Base-by-base conservation (phyloP, 2,888 invertebrate genomes). In the Rhagonycha lutea region DNA sequence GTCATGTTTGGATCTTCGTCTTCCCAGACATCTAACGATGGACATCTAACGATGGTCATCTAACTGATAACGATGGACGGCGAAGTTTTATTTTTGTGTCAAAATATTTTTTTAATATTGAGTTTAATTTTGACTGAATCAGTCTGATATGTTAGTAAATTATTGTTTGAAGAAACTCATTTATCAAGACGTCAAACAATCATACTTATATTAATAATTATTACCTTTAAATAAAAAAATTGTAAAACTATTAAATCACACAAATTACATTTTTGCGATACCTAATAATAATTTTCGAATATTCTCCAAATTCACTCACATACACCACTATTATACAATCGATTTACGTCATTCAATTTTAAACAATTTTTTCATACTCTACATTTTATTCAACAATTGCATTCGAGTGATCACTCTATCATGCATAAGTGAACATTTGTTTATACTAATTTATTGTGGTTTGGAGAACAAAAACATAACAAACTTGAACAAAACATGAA, bases 361-460 rank as follows among this genome's bases (percentile, higher is more conserved):
- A 74, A 74, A 75, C 78, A 79, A 79, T 72, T 79, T 78, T 74
- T 80, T 69, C 75, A 73, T 71, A 71, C 72, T 73, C 76, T 73
- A 76, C 78, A 76, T 73, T 76, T 67, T 78, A 78, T 72, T 82
- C 80, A 81, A 82, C 81, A 82, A 81, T 78, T 81, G 80, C 82
- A 80, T 81, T 81, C 80, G 76, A 14, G 77, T 77, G 77, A 74
- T 68, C 74, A 72, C 75, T 73, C 75, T 78, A 79, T 75, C 79
- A 79, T 72, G 71, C 78, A 77, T 78, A 75, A 78, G 78, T 79
- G 79, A 77, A 77, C 73, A 73, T 79, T 77, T 78, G 70, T 70
- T 77, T 78, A 73, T 67, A 68, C 28, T 67, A 70, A 69, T 75
- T 70, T 63, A 72, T 67, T 74, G 71, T 73, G 69, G 60, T 68